Percentiles rank a stretch among this genome's conserved stretches.
Conservation (phyloP, 2,113 vertebrate species). For the Telmatochromis bifrenatus region DNA sequence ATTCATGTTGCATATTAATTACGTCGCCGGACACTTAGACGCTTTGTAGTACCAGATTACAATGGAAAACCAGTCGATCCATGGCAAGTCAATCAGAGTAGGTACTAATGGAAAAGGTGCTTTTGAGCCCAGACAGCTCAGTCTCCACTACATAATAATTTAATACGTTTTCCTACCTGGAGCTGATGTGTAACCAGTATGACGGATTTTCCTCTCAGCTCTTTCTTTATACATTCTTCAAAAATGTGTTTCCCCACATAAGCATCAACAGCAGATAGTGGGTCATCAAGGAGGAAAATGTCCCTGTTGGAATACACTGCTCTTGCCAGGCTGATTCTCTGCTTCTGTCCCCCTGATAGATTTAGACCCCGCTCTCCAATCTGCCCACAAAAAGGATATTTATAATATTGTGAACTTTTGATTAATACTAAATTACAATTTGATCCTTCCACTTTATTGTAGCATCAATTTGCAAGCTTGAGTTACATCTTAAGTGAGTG, state of each 20-base stretch:
- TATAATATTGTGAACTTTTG: background rate
- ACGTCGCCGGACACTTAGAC: rapidly evolving
- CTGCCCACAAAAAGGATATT: conserved; percentile 7
- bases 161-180: conserved; percentile 53
- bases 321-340: conserved; percentile 74
- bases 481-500: background rate
- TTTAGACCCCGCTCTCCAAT: conserved; percentile 75
- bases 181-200: conserved; percentile 77
- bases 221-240: conserved; percentile 73
- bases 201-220: conserved; percentile 68
- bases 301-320: conserved; percentile 72
- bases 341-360: conserved; percentile 77
- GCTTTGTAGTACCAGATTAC: background rate
- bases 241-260: conserved; percentile 76
- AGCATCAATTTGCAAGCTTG: background rate
- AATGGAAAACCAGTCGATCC: background rate
- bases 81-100: rapidly evolving
- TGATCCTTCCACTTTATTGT: background rate
- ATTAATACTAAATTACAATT: background rate
- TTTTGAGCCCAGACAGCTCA: background rate
- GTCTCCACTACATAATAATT: background rate
- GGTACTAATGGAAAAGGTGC: background rate
- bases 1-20: background rate
- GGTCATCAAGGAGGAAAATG: conserved; percentile 76
- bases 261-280: conserved; percentile 74